Evolutionary conservation across 1,140 invertebrate genomes (phyloP), one percentile per base, ranked within the genome.

Genomic region (Episyrphus balteatus): DNA sequence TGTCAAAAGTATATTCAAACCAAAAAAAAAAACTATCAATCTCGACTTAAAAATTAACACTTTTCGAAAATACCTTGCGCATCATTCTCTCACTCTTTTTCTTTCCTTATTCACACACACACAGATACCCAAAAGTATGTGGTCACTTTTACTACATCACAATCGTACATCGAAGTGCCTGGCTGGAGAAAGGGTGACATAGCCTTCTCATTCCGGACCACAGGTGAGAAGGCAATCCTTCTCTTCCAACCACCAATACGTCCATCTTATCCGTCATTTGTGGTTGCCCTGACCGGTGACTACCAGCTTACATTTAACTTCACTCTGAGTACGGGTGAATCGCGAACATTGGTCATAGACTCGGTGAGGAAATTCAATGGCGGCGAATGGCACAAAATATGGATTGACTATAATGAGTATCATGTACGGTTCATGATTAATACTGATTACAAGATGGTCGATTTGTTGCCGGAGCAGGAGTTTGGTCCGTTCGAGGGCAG

Each of bases 351-450:
- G 32, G 83, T 84, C 40, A 83, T 95, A 26, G 83, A 82, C 59
- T 90, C 89, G 13, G 76, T 80, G 51, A 72, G 83, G 49, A 81
- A 83, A 62, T 72, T 96, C 5, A 93, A 92, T 61, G 84, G 83
- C 42, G 91, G 91, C 1, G 88, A 92, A 61, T 96, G 92, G 92
- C 91, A 96, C 61, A 90, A 92, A 70, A 86, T 94, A 52, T 90
- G 88, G 87, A 90, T 91, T 51, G 88, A 91, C 70, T 91, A 90
- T 59, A 92, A 94, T 68, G 81, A 86, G 58, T 87, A 92, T 67
- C 90, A 96, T 65, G 88, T 95, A n/a, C 70, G 90, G 46, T 91
- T 93, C 62, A 92, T 89, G 80, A 83, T 94, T 45, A 93, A 93
- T 61, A 86, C 83, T 30, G 84, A 92, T 55, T 86, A 80, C 54